These are phyloP conservation scores for Athalia cordata DNA, from an alignment of 2,888 invertebrate genomes.

Conservation along the genomic window DNA sequence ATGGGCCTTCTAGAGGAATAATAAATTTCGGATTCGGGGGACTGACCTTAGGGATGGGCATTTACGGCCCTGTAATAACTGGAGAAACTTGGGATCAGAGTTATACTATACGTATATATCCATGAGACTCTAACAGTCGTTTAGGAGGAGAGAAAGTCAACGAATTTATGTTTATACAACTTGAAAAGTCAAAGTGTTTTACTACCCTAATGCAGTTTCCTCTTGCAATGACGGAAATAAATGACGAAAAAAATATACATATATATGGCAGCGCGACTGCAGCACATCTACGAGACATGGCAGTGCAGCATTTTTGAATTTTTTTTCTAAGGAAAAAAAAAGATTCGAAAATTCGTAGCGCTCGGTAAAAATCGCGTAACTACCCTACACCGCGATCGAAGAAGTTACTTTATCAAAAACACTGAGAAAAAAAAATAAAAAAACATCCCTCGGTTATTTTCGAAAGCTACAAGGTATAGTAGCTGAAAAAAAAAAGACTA, in stretches of 20 bases:
- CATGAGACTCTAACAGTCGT: background rate
- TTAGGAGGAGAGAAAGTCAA: constrained; percentile 12
- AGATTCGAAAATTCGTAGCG: background rate
- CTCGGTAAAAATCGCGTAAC: background rate
- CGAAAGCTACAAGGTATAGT: background rate
- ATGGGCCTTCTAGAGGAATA: too few relatives aligned
- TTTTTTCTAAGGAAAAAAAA: too few relatives aligned
- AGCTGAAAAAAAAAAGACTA: background rate
- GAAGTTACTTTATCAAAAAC: too few relatives aligned
- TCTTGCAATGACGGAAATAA: background rate
- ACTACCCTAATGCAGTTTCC: background rate
- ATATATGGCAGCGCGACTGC: background rate
- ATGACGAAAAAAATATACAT: background rate
- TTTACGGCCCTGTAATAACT: background rate
- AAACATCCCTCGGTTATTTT: background rate
- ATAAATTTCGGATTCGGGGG: background rate
- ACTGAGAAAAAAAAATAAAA: background rate
- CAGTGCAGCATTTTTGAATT: too few relatives aligned
- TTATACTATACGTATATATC: background rate
- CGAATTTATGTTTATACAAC: constrained; percentile 29
- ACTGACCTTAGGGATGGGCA: background rate
- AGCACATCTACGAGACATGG: too few relatives aligned
- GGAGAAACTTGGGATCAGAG: background rate
- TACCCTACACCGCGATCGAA: background rate
- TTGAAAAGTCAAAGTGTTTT: background rate